These are phyloP conservation scores for Molothrus aeneus DNA, from an alignment of 2,797 vertebrate genomes.

Conservation along the genomic window DNA sequence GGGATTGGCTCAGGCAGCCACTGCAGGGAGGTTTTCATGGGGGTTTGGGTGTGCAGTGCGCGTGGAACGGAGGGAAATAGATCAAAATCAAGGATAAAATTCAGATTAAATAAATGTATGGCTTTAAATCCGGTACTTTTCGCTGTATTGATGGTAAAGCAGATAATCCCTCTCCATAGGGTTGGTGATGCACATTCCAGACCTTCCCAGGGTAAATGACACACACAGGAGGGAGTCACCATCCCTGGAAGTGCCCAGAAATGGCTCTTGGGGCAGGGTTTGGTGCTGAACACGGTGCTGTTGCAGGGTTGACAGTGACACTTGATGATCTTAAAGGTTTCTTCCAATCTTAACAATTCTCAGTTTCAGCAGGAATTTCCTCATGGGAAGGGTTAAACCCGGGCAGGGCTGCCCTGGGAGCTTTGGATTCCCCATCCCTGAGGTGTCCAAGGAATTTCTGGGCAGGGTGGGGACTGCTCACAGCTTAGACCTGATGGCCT, in stretches of 20 bases:
- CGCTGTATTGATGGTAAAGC: fast-evolving
- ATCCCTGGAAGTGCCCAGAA: background rate
- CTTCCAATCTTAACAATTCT: background rate
- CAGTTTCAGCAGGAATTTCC: background rate
- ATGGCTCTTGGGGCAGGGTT: background rate
- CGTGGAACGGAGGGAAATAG: background rate
- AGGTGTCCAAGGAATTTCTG: background rate
- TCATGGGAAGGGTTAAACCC: background rate
- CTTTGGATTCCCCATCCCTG: background rate
- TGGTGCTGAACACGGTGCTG: background rate
- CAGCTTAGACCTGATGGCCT: background rate
- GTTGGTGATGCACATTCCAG: background rate
- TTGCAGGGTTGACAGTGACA: fast-evolving
- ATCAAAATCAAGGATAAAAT: background rate
- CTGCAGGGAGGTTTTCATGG: fast-evolving
- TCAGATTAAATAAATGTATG: background rate
- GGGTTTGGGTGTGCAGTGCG: fast-evolving
- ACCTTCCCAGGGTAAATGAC: background rate
- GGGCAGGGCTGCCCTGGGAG: background rate
- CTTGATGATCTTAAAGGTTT: background rate
- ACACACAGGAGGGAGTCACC: background rate
- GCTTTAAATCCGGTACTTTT: background rate
- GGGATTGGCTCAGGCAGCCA: background rate
- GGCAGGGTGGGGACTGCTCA: background rate
- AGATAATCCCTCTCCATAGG: fast-evolving